Percentiles rank a stretch among this genome's conserved stretches.
phyloP scores from a whole-genome alignment of 2,113 vertebrate species.

The Lepus europaeus region DNA sequence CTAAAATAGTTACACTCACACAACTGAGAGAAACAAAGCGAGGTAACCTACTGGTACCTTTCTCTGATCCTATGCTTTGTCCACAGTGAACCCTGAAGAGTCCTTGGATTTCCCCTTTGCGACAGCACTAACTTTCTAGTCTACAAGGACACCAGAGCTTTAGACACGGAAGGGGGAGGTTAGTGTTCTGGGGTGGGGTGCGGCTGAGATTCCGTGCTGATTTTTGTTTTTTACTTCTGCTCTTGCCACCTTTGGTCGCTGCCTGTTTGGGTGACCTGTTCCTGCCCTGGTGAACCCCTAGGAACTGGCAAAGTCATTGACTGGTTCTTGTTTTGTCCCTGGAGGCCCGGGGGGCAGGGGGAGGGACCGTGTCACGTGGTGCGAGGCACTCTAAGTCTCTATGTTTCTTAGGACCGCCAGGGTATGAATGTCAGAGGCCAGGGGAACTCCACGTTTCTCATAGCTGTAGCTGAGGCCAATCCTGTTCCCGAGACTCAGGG shows the following conservation, averaged over 20 bases:
- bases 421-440: not conserved
- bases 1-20: not conserved
- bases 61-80: not conserved
- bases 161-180: not conserved
- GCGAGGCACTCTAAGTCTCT: not conserved
- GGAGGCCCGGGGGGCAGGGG: no score
- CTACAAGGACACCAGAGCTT: not conserved
- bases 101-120: not conserved
- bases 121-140: not conserved
- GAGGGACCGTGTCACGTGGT: not conserved
- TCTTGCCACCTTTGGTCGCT: no score
- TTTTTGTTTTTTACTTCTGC: fast-evolving
- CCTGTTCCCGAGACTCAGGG: not conserved
- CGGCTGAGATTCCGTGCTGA: not conserved
- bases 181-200: not conserved
- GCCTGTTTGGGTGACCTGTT: not conserved
- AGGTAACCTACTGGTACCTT: not conserved
- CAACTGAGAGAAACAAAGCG: not conserved
- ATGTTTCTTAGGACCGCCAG: not conserved
- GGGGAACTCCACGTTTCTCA: not conserved
- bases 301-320: not conserved
- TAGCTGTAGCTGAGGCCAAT: not conserved
- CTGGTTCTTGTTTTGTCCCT: not conserved
- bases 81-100: no score
- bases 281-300: not conserved